Evolutionary conservation across 2,888 invertebrate species (phyloP).

Genomic region (Timandra comae): DNA sequence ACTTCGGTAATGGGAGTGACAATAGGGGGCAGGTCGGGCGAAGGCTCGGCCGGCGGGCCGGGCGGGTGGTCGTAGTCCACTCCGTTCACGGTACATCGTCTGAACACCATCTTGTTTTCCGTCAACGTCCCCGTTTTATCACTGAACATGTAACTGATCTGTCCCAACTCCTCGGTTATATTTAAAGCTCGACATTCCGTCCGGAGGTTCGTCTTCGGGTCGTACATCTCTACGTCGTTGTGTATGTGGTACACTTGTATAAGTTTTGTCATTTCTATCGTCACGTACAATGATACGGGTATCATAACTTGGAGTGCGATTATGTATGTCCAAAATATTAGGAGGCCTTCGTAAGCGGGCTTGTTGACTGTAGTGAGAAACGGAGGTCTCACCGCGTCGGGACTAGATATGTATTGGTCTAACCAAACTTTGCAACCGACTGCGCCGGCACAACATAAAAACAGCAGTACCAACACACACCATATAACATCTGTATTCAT

Average conservation of each 20-base stretch:
- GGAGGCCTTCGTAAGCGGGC: constrained; percentile 84
- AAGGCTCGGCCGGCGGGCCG: constrained; percentile 82
- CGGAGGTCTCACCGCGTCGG: constrained; percentile 73
- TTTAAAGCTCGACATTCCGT: constrained; percentile 93
- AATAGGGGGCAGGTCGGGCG: constrained; percentile 61
- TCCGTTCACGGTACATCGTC: constrained; percentile 91
- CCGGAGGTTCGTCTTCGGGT: constrained; percentile 86
- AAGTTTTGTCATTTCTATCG: constrained; percentile 96
- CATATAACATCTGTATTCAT: constrained; percentile 98
- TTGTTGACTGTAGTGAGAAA: constrained; percentile 80
- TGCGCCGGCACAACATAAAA: constrained; percentile 93
- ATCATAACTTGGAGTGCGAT: constrained; percentile 98
- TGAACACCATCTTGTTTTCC: constrained; percentile 98
- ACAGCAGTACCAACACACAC: constrained; percentile 94
- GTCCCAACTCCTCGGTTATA: constrained; percentile 98
- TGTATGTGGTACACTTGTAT: constrained; percentile 97
- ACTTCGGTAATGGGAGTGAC: constrained; percentile 67
- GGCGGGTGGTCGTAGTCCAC: constrained; percentile 91
- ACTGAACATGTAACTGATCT: constrained; percentile 92
- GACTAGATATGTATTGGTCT: constrained; percentile 64
- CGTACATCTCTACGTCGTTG: constrained; percentile 91
- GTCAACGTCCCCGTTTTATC: constrained; percentile 99
- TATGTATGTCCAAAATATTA: constrained; percentile 96
- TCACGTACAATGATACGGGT: constrained; percentile 96
- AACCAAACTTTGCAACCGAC: constrained; percentile 94